Evolutionary conservation across 2,888 invertebrate genomes (phyloP).

Genomic region (Drosophila phalerata): DNA sequence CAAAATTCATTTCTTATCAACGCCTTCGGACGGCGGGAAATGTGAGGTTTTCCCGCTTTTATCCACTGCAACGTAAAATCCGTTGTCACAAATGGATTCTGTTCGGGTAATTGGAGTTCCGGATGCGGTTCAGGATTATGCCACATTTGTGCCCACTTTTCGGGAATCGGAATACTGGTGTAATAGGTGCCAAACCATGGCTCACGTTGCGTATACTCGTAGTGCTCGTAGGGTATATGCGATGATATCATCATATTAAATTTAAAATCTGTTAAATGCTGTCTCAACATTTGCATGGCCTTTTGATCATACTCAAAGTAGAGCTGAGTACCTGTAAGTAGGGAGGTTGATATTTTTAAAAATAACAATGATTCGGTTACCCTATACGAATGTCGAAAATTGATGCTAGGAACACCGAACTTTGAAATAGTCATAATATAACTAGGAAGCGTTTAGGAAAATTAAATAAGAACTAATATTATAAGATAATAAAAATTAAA

Average conservation of each 20-base stretch:
- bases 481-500: no score
- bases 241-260: constrained; percentile 85
- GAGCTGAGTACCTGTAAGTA: constrained; percentile 90
- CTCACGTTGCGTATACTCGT: constrained; percentile 89
- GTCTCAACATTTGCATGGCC: constrained; percentile 75
- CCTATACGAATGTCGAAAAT: no score
- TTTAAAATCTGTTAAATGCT: constrained; percentile 76
- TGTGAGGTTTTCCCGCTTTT: constrained; percentile 72
- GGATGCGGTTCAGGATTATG: constrained; percentile 86
- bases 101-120: constrained; percentile 89
- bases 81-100: constrained; percentile 91
- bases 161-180: constrained; percentile 87
- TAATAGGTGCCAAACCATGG: constrained; percentile 95
- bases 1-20: constrained; percentile 86
- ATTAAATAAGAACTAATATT: no score
- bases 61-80: constrained; percentile 87
- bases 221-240: constrained; percentile 75
- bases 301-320: constrained; percentile 92
- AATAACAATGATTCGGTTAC: no score
- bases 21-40: constrained; percentile 87
- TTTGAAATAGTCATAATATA: no score
- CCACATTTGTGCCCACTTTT: constrained; percentile 89
- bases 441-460: no score
- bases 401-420: no score
- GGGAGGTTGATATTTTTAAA: no score